Evolutionary conservation across 2,797 vertebrate genomes (phyloP), one percentile per base, ranked within the genome.

Genomic region (Austrolebias charrua): DNA sequence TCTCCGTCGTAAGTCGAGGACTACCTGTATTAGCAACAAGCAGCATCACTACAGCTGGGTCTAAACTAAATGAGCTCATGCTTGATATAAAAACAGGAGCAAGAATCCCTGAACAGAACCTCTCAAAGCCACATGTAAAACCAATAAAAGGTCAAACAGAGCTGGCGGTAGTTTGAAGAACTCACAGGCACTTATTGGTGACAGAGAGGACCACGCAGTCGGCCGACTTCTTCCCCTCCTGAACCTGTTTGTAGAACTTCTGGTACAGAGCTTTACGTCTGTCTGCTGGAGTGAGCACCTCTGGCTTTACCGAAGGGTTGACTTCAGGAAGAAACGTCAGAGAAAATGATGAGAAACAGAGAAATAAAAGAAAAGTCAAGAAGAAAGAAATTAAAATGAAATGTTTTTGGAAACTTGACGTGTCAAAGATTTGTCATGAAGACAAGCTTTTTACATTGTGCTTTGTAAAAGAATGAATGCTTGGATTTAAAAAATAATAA

Each of bases 161-260:
- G 0, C 28, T 55, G 11, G 10, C 57, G 28, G 16, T 38, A 13
- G 15, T 44, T 38, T 58, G 2, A 4, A 54, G 52, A 78, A 92
- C 89, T 91, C 86, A 93, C 93, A 90, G 88, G 75, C 88, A 86
- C 55, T 92, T 82, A 69, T 90, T 94, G 82, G 86, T 88, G 45
- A 92, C 84, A 5, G 92, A 91, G 72, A 95, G 85, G 64, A 91
- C 86, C 57, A 94, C 86, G 20, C 92, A 94, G 76, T 93, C 91
- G 0, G 89, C 91, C 1, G 92, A 82, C 63, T 71, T 88, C 68
- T 61, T 81, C 20, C 91, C 91, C 68, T 93, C 89, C 80, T 94
- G 89, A 38, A 94, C 86, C 72, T 91, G 86, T 50, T 88, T 83
- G 75, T 90, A 91, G 76, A 95, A 93, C 63, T 77, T 87, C 81